These are phyloP conservation scores for Calidris pugnax DNA, from an alignment of 2,113 vertebrate genomes.

Conservation along the genomic window DNA sequence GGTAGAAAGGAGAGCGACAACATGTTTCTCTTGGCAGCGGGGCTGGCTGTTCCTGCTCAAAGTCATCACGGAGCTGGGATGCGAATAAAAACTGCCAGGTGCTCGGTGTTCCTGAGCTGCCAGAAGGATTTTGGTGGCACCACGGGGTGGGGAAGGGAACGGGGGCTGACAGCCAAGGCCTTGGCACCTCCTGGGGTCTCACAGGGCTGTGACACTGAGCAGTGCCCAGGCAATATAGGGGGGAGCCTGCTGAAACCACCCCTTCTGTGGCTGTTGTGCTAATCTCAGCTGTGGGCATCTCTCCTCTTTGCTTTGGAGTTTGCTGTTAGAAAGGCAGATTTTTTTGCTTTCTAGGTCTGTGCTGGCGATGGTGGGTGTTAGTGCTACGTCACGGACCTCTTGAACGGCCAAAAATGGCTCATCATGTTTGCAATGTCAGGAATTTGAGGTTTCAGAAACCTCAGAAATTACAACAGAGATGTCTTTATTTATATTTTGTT, in stretches of 20 bases:
- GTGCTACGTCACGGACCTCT: not conserved
- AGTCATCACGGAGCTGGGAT: not conserved
- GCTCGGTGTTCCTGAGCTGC: not conserved
- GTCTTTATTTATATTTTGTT: not conserved
- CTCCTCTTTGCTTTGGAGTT: not conserved
- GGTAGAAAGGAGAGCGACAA: not conserved
- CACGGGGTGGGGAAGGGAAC: fast-evolving
- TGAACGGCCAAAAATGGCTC: not conserved
- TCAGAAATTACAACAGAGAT: not conserved
- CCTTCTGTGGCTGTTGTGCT: not conserved
- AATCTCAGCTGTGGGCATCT: not conserved
- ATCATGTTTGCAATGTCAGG: not conserved
- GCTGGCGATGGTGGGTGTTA: fast-evolving
- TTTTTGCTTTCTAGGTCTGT: not conserved
- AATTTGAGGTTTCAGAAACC: not conserved
- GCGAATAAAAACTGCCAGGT: not conserved
- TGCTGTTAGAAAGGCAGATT: not conserved
- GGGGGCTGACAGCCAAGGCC: not conserved
- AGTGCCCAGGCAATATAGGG: not conserved
- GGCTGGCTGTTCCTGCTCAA: not conserved
- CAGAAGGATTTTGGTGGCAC: not conserved
- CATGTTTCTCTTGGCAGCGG: slow-evolving; percentile 2
- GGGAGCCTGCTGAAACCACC: fast-evolving
- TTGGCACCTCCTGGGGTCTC: not conserved
- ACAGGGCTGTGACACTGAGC: not conserved